A percentile compares a stretch with the other conserved stretches of the same genome.
These are phyloP conservation scores for Choristoneura fumiferana DNA, from an alignment of 1,140 invertebrate genomes.

Conservation along the genomic window DNA sequence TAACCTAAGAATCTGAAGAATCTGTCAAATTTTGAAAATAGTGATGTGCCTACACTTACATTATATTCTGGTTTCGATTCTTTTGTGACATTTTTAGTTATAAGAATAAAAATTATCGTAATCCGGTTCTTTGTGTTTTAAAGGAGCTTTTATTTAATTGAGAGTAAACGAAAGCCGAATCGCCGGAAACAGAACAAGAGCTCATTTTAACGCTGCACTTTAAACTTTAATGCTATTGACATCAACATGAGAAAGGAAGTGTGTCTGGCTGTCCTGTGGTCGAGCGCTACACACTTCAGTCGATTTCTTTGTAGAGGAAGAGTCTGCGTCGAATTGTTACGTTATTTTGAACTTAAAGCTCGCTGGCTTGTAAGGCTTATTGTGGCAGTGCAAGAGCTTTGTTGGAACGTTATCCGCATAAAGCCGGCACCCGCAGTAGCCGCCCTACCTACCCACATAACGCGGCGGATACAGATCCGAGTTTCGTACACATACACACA, in stretches of 20 bases:
- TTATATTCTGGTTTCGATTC: background rate
- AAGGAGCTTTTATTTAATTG: constrained; percentile 22
- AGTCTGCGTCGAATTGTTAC: constrained; percentile 44
- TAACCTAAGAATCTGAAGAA: constrained; percentile 20
- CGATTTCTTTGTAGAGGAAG: constrained; percentile 58
- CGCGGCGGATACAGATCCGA: constrained; percentile 75
- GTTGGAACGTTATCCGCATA: constrained; percentile 65
- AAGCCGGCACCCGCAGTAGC: constrained; percentile 72
- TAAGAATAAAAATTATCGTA: background rate
- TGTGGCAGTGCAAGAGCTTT: constrained; percentile 67
- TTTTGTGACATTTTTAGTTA: too few species aligned
- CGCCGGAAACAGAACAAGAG: constrained; percentile 64
- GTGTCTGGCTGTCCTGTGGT: constrained; percentile 44
- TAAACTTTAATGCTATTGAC: constrained; percentile 62
- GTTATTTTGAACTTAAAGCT: constrained; percentile 59
- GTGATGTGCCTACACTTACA: constrained; percentile 36
- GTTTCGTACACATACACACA: constrained; percentile 71
- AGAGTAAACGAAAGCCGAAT: constrained; percentile 38
- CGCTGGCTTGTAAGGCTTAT: constrained; percentile 63
- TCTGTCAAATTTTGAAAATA: constrained; percentile 45
- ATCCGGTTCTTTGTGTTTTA: background rate
- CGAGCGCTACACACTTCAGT: constrained; percentile 61
- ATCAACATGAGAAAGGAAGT: constrained; percentile 77
- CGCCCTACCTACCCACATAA: constrained; percentile 74
- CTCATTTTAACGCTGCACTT: constrained; percentile 66